These are phyloP conservation scores for Chamaetylas fuelleborni DNA, from an alignment of 2,113 vertebrate species.

Conservation along the genomic window DNA sequence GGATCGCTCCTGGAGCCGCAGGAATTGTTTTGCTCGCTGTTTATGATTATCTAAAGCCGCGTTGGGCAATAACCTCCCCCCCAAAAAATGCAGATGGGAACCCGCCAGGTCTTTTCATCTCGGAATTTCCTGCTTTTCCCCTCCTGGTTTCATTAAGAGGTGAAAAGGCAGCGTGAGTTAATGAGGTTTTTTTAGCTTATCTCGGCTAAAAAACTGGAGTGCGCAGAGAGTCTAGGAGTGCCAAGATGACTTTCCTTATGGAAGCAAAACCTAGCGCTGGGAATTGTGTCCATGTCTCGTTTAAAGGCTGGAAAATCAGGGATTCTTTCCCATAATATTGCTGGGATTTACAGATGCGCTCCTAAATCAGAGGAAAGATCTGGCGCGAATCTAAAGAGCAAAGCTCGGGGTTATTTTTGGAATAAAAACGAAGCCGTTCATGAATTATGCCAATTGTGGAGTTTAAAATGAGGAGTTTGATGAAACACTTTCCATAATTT, in stretches of 20 bases:
- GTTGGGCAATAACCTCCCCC: neutral
- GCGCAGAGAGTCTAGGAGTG: neutral
- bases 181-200: neutral
- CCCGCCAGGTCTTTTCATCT: conserved; percentile 13
- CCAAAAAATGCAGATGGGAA: neutral
- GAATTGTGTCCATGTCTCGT: neutral
- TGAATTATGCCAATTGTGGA: neutral
- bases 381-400: neutral
- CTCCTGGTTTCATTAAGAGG: neutral
- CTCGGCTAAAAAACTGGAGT: neutral
- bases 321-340: rapidly evolving
- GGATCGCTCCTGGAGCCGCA: neutral
- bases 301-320: neutral
- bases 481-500: neutral
- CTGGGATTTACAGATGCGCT: neutral
- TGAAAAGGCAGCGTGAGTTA: neutral
- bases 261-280: neutral
- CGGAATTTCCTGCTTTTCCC: neutral
- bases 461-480: neutral
- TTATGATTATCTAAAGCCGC: conserved; percentile 5
- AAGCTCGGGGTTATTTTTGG: neutral
- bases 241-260: neutral
- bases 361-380: neutral
- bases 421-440: neutral
- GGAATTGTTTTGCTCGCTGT: conserved; percentile 10